Evolutionary conservation across 2,888 invertebrate genomes (phyloP).

Genomic region (Chironomus tentans): DNA sequence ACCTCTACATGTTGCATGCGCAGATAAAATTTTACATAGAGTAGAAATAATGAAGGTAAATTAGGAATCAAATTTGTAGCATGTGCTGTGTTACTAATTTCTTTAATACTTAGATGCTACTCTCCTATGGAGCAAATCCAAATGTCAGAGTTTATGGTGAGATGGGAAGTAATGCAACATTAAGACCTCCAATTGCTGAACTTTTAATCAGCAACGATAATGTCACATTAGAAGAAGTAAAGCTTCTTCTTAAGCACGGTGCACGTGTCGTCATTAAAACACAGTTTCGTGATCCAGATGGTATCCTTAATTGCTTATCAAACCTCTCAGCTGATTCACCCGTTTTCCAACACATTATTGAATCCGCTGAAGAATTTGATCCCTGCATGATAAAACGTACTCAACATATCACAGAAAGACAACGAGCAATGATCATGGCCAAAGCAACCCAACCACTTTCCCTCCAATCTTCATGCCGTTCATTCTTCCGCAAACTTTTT

Average conservation of each 20-base stretch:
- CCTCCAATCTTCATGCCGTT: slow-evolving; percentile 49
- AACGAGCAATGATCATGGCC: slow-evolving; percentile 46
- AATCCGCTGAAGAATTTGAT: slow-evolving; percentile 69
- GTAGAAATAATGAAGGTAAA: slow-evolving; percentile 50
- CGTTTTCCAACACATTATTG: slow-evolving; percentile 57
- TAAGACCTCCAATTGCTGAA: slow-evolving; percentile 72
- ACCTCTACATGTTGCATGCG: slow-evolving; percentile 73
- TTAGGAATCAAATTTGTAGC: background rate
- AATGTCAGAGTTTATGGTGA: slow-evolving; percentile 66
- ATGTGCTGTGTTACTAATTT: too few relatives aligned
- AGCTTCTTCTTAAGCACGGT: slow-evolving; percentile 63
- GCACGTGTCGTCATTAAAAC: slow-evolving; percentile 69
- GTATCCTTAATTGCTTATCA: slow-evolving; percentile 69
- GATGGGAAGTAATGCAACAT: slow-evolving; percentile 53
- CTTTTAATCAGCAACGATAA: slow-evolving; percentile 68
- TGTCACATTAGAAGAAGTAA: slow-evolving; percentile 56
- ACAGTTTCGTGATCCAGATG: slow-evolving; percentile 74
- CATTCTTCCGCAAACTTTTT: slow-evolving; percentile 29
- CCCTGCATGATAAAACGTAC: slow-evolving; percentile 70
- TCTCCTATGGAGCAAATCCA: slow-evolving; percentile 64
- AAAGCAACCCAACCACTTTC: slow-evolving; percentile 58
- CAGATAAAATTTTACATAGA: slow-evolving; percentile 65
- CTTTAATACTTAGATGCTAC: slow-evolving; percentile 46
- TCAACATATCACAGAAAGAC: slow-evolving; percentile 52
- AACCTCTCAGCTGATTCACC: slow-evolving; percentile 48